Base-by-base conservation (phyloP, 2,888 invertebrate species). In the Drosophila anomelani region DNA sequence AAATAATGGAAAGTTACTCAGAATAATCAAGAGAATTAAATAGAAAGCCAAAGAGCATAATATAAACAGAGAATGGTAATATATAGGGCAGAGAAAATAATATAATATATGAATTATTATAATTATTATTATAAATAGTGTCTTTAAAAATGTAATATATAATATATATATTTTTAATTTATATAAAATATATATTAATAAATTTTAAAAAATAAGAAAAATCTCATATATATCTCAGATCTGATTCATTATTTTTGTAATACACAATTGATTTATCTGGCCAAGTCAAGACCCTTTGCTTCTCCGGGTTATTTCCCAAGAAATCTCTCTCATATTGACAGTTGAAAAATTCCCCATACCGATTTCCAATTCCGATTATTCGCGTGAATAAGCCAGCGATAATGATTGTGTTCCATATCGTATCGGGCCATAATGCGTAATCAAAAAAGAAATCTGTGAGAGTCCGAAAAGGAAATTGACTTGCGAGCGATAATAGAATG, bases 401-500 rank as follows among this genome's bases (percentile, higher is more conserved):
- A 39, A 38, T 23, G 20, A 29, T 68, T 51, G 67, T 29, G 67
- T 34, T 29, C 29, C 12, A 23, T 12, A 9, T 29, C 34, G 26
- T 20, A 20, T 62, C 62, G 26, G 20, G 51, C 36, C 44, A 36
- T 62, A 62, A 44, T 36, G 44, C 15, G 13, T 32, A 67, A 55
- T 69, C 44, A 46, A 6, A 54, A 20, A 36, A 39, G 46, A 55
- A 26, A 47, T 55, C 38, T 51, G 38, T 46, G 34, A 53, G 51
- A 34, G 34, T 51, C 15, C 34, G 15, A 15, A 36, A 53, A 47
- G 46, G 68, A 68, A 68, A 46, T 67, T 7, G 44, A 32, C 67
- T 51, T 51, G 49, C 43, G 20, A 15, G 12, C 20, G 51, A 67
- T 66, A 66, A 44, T 66, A 20, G 17, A 9, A 15, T 13, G 17